Evolutionary conservation across 2,888 invertebrate species (phyloP), one percentile per base, ranked within the genome.

Genomic region (Cephus rjabovi): DNA sequence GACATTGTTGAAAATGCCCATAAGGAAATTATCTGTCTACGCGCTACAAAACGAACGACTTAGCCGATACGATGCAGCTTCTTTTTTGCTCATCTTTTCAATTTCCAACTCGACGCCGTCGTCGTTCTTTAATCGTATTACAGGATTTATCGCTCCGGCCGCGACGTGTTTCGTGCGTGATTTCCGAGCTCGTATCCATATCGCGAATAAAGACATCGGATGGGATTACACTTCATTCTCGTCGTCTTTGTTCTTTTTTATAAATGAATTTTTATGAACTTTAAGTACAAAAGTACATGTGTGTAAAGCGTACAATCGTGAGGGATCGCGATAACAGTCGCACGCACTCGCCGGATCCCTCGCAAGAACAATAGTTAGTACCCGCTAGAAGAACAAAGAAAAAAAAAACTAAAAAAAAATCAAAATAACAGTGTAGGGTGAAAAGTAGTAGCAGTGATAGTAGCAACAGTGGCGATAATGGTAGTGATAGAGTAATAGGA

Each of bases 221-320:
- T 56, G 40, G 23, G 40, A 56, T 56, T 56, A 23, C 40, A 56
- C 9, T 56, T 56, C 40, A 23, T 23, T 56, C 9, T 56, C 23
- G 40, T 56, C 23, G 23, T 56, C 23, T 23, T 56, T 56, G 40
- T 56, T 56, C 40, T 56, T 23, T 56, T 56, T 56, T 56, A 56
- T 56, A 56, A 56, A 56, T 56, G 40, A 56, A 56, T 56, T 56
- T 71, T 71, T 71, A 71, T 71, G 71, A 71, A 71, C 71, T 33
- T 71, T 71, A 71, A 71, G 71, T 71, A 71, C 71, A 71, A 30
- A 71, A 71, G 71, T 71, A 71, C 71, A 71, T 15, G 33, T 30
- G 40, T 56, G 40, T 56, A 56, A 56, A 56, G 40, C 40, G 40
- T 56, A 56, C 40, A 56, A 56, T 56, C 40, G 9, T 23, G 40